Conservation (phyloP, 2,113 vertebrate species). For the Corythornis cristatus region DNA sequence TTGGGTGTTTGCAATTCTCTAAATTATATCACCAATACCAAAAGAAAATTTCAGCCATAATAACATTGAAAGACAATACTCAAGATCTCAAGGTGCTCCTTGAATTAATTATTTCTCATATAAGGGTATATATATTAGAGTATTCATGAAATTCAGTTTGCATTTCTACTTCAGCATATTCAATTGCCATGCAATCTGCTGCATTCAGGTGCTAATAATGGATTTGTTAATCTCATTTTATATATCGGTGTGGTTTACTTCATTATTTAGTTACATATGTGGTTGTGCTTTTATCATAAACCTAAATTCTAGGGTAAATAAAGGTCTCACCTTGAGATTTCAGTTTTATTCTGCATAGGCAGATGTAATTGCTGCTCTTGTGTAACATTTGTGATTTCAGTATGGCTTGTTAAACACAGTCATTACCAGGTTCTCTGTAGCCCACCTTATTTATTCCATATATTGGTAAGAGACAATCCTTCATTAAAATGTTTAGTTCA, state of each 20-base stretch:
- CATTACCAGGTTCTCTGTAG: not conserved
- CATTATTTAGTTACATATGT: not conserved
- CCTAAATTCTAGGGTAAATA: not conserved
- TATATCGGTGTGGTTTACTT: not conserved
- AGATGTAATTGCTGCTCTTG: not conserved
- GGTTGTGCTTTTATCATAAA: not conserved
- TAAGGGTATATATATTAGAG: fast-evolving
- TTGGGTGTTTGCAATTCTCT: fast-evolving
- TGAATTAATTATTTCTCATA: not conserved
- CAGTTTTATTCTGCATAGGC: not conserved
- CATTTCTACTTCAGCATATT: not conserved
- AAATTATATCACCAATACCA: not conserved
- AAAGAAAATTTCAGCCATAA: not conserved
- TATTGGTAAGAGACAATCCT: not conserved
- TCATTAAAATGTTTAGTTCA: not conserved
- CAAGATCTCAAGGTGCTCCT: not conserved
- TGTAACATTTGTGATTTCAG: not conserved
- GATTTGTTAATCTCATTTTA: not conserved
- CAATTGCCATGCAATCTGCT: not conserved
- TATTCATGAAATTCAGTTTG: not conserved
- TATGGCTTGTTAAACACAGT: not conserved
- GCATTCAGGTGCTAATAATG: not conserved
- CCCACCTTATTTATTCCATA: not conserved
- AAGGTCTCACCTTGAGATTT: not conserved
- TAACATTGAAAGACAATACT: not conserved